Conservation (phyloP, 37 sponge, comb jelly and placozoan species). For the Oopsacas minuta region DNA sequence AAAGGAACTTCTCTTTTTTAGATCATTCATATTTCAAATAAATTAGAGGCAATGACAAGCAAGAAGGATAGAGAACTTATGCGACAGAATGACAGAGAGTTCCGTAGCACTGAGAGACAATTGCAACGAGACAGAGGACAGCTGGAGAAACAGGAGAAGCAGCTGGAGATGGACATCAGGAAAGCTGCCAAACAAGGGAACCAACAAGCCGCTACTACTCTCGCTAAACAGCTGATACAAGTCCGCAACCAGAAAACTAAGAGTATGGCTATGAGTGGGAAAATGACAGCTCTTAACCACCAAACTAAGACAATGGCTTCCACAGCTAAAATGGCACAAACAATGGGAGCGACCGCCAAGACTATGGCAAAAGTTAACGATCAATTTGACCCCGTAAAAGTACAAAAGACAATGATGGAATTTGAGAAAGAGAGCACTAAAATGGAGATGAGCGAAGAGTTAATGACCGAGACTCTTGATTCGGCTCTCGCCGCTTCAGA, state of each 20-base stretch:
- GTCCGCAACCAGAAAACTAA: constrained; percentile 84
- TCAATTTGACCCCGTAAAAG: constrained; percentile 64
- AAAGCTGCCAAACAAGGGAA: constrained; percentile 89
- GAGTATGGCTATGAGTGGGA: constrained; percentile 57
- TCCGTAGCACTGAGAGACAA: constrained; percentile 31
- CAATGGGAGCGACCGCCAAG: constrained; percentile 71
- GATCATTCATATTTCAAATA: no score
- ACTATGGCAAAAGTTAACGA: constrained; percentile 78
- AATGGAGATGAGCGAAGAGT: constrained; percentile 95
- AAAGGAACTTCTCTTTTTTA: no score
- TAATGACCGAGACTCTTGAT: constrained; percentile 95
- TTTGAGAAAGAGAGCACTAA: constrained; percentile 84
- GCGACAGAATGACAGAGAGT: not conserved
- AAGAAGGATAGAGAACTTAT: not conserved
- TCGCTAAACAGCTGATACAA: constrained; percentile 89
- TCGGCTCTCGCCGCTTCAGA: constrained; percentile 64
- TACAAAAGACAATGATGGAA: constrained; percentile 72
- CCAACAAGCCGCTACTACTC: constrained; percentile 55
- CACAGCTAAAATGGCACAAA: constrained; percentile 50
- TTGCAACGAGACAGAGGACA: constrained; percentile 59
- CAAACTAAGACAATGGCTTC: constrained; percentile 68
- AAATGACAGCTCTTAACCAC: constrained; percentile 70
- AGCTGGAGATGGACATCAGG: constrained; percentile 84
- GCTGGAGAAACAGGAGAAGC: constrained; percentile 84
- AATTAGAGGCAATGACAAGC: no score